Evolutionary conservation across 2,797 vertebrate species (phyloP).

Genomic region (Ataeniobius toweri): DNA sequence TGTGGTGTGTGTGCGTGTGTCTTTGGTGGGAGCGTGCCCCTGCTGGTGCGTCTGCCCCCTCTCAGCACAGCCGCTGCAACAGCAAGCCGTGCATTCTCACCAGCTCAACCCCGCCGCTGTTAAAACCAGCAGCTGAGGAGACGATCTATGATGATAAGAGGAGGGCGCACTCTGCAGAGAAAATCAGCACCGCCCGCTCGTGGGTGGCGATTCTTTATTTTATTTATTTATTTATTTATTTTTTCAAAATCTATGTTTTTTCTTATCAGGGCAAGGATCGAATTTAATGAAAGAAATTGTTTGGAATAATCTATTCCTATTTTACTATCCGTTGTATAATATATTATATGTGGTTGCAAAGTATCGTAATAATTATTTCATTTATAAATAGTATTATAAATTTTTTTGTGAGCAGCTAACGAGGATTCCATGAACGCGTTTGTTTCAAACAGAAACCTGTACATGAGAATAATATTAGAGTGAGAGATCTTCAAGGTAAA

Average conservation of each 20-base stretch:
- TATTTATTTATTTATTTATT: neutral
- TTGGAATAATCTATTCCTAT: neutral
- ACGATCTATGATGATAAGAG: slow-evolving; percentile 19
- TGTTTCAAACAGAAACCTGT: neutral
- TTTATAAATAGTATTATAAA: neutral
- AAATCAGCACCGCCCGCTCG: neutral
- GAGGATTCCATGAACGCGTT: neutral
- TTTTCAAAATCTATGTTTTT: neutral
- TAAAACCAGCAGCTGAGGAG: slow-evolving; percentile 60
- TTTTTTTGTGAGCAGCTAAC: neutral
- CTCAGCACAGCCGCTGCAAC: slow-evolving; percentile 66
- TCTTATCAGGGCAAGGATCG: neutral
- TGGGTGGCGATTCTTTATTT: neutral
- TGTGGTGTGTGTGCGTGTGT: slow-evolving; percentile 31
- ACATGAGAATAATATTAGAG: slow-evolving; percentile 21
- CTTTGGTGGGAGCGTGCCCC: slow-evolving; percentile 46
- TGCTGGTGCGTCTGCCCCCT: slow-evolving; percentile 50
- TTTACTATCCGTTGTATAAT: neutral
- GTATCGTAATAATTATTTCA: neutral
- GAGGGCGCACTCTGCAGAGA: slow-evolving; percentile 2
- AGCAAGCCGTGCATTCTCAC: slow-evolving; percentile 67
- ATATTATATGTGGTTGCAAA: neutral
- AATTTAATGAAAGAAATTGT: neutral
- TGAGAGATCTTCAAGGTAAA: slow-evolving; percentile 22
- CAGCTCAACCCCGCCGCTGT: slow-evolving; percentile 60